Conservation (phyloP, 2,888 invertebrate species). For the Nomada ruficornis region DNA sequence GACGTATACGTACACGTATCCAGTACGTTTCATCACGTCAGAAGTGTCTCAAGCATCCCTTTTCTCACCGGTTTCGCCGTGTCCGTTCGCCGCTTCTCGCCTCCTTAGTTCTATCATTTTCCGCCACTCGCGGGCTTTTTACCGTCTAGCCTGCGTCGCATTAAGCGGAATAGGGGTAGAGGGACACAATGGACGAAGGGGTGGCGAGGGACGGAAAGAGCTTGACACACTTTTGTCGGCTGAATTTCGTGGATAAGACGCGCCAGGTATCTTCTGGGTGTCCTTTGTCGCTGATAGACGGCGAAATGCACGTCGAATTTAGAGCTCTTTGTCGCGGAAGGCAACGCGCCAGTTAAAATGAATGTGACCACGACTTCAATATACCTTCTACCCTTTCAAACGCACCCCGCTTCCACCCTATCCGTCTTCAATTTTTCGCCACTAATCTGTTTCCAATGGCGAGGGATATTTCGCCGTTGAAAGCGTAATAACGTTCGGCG, state of each 20-base stretch:
- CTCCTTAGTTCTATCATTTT: slow-evolving; percentile 43
- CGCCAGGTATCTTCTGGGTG: slow-evolving; percentile 44
- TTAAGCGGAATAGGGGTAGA: slow-evolving; percentile 47
- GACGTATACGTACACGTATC: background rate
- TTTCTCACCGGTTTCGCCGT: background rate
- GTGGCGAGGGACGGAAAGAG: slow-evolving; percentile 14
- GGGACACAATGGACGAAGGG: slow-evolving; percentile 41
- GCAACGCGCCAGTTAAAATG: slow-evolving; percentile 43
- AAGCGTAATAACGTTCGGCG: slow-evolving; percentile 36
- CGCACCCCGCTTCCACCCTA: background rate
- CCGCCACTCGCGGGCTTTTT: slow-evolving; percentile 40
- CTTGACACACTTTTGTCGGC: slow-evolving; percentile 56
- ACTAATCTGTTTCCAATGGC: slow-evolving; percentile 53
- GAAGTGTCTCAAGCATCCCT: background rate
- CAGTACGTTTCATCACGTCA: background rate
- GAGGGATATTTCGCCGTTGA: slow-evolving; percentile 9
- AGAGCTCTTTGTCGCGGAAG: slow-evolving; percentile 17
- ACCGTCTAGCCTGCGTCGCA: slow-evolving; percentile 48
- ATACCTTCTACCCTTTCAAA: slow-evolving; percentile 18
- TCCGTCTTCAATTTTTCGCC: slow-evolving; percentile 50
- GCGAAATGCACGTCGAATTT: slow-evolving; percentile 45
- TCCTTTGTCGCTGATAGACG: slow-evolving; percentile 57
- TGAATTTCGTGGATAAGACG: slow-evolving; percentile 59
- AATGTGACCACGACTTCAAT: slow-evolving; percentile 21
- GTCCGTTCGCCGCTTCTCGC: slow-evolving; percentile 6